phyloP scores from a whole-genome alignment of 1,140 invertebrate species.

The Lepidurus apus region DNA sequence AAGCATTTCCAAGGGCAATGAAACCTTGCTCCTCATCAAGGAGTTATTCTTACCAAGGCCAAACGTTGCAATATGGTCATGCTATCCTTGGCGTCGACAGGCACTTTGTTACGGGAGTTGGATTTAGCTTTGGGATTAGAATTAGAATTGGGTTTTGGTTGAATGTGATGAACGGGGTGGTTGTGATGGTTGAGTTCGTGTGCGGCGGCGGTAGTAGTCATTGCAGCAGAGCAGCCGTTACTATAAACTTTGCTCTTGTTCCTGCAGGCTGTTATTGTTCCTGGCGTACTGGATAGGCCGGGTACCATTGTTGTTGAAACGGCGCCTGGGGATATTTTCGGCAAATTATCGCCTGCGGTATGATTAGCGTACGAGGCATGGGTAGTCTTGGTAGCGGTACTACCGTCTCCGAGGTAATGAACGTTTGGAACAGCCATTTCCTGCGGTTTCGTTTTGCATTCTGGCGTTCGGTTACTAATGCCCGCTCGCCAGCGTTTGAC shows the following conservation, averaged over 20 bases:
- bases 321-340: neutral
- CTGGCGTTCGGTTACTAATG: neutral
- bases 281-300: neutral
- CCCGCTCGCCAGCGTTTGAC: neutral
- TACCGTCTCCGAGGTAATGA: neutral
- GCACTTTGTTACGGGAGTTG: slow-evolving; percentile 2
- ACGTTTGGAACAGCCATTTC: neutral
- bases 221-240: neutral
- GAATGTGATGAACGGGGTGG: neutral
- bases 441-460: neutral
- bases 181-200: neutral
- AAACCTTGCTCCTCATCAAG: too few relatives aligned
- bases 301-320: neutral
- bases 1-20: too few relatives aligned
- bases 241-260: neutral
- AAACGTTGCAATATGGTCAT: slow-evolving; percentile 34
- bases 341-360: neutral
- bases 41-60: slow-evolving; percentile 29
- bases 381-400: too few relatives aligned
- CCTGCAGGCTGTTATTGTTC: neutral
- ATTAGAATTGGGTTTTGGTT: neutral
- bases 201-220: neutral
- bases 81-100: slow-evolving; percentile 18
- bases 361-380: too few relatives aligned
- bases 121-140: neutral